Conservation (phyloP, 2,888 invertebrate genomes). For the Syrphus vitripennis region DNA sequence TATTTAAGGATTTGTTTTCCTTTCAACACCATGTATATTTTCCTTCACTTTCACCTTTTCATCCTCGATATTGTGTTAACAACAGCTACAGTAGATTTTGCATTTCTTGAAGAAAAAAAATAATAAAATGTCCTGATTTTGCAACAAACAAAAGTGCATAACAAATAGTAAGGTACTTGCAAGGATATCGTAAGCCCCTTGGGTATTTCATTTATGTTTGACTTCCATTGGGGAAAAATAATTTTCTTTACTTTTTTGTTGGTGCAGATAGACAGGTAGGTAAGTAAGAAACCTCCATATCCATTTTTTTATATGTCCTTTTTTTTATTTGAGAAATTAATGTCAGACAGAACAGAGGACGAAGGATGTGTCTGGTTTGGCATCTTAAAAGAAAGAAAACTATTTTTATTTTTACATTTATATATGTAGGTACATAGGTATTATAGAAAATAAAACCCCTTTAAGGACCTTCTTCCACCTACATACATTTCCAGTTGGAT, state of each 20-base stretch:
- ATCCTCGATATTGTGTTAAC: background rate
- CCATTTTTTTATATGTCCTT: background rate
- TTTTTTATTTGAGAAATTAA: background rate
- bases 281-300: background rate
- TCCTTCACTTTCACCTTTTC: background rate
- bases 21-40: no score
- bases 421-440: background rate
- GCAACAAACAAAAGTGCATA: conserved; percentile 3
- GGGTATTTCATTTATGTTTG: conserved; percentile 48
- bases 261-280: background rate
- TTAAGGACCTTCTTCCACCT: background rate
- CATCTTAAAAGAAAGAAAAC: background rate
- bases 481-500: background rate
- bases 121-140: conserved; percentile 17
- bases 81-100: background rate
- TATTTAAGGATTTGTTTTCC: conserved; percentile 8
- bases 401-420: background rate
- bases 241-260: background rate
- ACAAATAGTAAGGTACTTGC: conserved; percentile 35
- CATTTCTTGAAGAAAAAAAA: background rate
- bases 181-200: conserved; percentile 56
- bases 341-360: background rate
- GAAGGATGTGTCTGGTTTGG: conserved; percentile 1
- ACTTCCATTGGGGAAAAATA: conserved; percentile 11
- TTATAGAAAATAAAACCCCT: background rate